phyloP scores from a whole-genome alignment of 2,113 vertebrate genomes.

The Sterna hirundo region DNA sequence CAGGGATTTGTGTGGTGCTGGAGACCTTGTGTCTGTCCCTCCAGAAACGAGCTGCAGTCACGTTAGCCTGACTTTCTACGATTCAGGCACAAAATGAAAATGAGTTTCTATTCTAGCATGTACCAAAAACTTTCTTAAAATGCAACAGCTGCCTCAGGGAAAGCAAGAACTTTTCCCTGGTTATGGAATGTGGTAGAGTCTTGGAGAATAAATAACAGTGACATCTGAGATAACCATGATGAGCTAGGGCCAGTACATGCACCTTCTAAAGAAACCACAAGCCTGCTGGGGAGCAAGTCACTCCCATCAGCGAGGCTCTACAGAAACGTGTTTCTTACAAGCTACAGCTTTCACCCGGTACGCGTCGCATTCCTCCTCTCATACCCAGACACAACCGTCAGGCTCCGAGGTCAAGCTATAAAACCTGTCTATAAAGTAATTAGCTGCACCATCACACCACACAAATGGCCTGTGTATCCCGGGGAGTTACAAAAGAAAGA shows the following conservation, averaged over 20 bases:
- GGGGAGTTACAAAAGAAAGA: not conserved
- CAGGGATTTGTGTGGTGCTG: not conserved
- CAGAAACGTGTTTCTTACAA: not conserved
- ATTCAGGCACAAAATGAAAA: slow-evolving; percentile 3
- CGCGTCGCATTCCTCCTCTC: not conserved
- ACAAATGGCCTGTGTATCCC: rapidly evolving
- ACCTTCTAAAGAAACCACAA: not conserved
- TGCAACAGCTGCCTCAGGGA: not conserved
- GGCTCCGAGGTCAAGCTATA: not conserved
- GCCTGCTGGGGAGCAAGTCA: not conserved
- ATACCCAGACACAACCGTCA: not conserved
- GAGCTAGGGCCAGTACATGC: not conserved
- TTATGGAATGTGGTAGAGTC: not conserved
- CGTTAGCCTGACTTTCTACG: not conserved
- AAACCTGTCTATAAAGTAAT: not conserved
- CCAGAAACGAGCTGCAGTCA: not conserved
- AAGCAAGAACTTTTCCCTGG: not conserved
- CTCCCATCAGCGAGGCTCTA: not conserved
- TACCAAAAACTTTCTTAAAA: slow-evolving; percentile 6
- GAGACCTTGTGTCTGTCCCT: not conserved
- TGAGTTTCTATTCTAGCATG: not conserved
- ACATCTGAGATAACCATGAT: not conserved
- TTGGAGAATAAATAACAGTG: not conserved
- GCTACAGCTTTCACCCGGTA: not conserved
- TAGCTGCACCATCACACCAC: not conserved